Base-by-base conservation (phyloP, 1,140 invertebrate genomes). In the Pteromalus puparum region DNA sequence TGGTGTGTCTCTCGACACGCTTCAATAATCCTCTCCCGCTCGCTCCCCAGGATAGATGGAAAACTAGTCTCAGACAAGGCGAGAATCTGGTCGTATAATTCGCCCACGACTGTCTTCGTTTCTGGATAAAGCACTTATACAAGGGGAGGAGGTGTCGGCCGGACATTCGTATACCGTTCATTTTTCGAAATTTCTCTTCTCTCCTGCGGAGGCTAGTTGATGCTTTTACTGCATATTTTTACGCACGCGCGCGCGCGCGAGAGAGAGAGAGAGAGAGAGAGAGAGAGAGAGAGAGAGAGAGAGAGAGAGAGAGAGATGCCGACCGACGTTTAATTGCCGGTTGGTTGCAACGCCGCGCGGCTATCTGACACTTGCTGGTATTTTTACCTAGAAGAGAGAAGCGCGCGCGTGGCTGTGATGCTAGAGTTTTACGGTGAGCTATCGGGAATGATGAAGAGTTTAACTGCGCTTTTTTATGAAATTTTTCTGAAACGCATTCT, bases 141-240 rank as follows among this genome's bases (percentile, higher is more conserved):
- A 1, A 9, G 68, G n/a, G 42, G n/a, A 28, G 74, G 46, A 48
- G 48, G 7, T 21, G 76, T 18, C 76, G 76, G 48, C 24, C 24
- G 10, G 48, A 78, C 9, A 76, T 76, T 9, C 1, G 48, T 76
- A 24, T 78, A 78, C 76, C 76, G 76, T 78, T 78, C 53, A 15
- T 78, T 78, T 76, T 78, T 78, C 38, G 34, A 78, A 78, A 61
- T 78, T 78, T 65, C 53, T 18, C 53, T 46, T 48, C 12, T 15
- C 46, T 28, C 67, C 7, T 26, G n/a, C 67, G 24, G n/a, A 9
- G 26, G 21, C 28, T 48, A 10, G 38, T 76, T 76, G 48, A 76
- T 76, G 74, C 74, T 76, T 76, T 76, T 76, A 76, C 42, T 76
- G 74, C 48, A 76, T 76, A 46, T 74, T 74, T 76, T 46, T 42